Evolutionary conservation across 2,797 vertebrate species (phyloP).

Genomic region (Oreonectes daqikongensis): DNA sequence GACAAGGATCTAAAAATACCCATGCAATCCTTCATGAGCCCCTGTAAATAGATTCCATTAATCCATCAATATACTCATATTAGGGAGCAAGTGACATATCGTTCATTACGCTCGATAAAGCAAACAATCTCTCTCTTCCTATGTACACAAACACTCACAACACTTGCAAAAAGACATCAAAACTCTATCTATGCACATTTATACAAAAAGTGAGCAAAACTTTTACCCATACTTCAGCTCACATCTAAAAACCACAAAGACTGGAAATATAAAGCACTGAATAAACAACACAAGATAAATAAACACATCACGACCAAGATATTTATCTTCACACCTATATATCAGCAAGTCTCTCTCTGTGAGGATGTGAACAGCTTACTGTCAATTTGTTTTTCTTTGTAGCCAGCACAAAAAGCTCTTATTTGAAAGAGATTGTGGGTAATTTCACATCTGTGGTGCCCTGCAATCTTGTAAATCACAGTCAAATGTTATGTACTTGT

Average conservation of each 20-base stretch:
- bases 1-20: slow-evolving; percentile 60
- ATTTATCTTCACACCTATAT: slow-evolving; percentile 40
- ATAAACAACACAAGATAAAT: slow-evolving; percentile 14
- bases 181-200: neutral
- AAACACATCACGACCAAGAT: slow-evolving; percentile 21
- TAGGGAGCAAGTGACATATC: slow-evolving; percentile 46
- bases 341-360: neutral
- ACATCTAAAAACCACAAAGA: neutral
- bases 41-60: slow-evolving; percentile 55
- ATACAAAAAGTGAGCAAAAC: neutral
- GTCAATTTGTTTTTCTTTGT: slow-evolving; percentile 22
- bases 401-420: slow-evolving; percentile 17
- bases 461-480: neutral
- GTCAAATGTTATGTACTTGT: too few species aligned
- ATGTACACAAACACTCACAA: slow-evolving; percentile 1
- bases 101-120: slow-evolving; percentile 49
- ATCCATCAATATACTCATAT: slow-evolving; percentile 57
- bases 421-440: neutral
- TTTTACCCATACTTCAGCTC: neutral
- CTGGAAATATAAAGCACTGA: neutral
- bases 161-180: neutral
- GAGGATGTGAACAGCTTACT: slow-evolving; percentile 27
- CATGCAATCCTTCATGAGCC: slow-evolving; percentile 56
- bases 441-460: neutral
- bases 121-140: slow-evolving; percentile 6